These are phyloP conservation scores for Gonatopus flavifemur DNA, from an alignment of 1,140 invertebrate genomes.

Conservation along the genomic window DNA sequence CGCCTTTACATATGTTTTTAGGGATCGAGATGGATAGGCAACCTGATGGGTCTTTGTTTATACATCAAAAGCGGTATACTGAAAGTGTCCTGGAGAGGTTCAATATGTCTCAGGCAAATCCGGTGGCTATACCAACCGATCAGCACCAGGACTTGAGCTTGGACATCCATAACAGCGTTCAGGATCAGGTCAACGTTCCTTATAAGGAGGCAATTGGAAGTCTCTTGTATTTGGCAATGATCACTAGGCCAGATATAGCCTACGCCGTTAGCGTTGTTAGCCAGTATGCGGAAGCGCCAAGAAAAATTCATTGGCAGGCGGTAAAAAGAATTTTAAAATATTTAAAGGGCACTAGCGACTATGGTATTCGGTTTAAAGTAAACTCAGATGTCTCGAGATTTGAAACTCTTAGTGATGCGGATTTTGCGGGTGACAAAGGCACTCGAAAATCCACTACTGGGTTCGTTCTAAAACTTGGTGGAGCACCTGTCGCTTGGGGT, in stretches of 20 bases:
- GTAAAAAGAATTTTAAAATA: constrained; percentile 12
- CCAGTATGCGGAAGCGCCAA: background rate
- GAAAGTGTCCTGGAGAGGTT: background rate
- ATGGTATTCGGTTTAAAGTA: constrained; percentile 19
- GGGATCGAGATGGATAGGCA: background rate
- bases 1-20: background rate
- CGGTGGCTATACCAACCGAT: background rate
- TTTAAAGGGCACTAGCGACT: constrained; percentile 15
- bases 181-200: background rate
- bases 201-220: constrained; percentile 38
- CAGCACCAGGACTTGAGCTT: background rate
- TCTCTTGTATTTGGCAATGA: constrained; percentile 48
- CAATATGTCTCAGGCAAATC: background rate
- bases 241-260: constrained; percentile 53
- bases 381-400: constrained; percentile 2
- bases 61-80: background rate
- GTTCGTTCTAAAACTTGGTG: too few relatives aligned
- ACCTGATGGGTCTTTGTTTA: background rate
- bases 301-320: background rate
- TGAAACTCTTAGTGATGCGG: constrained; percentile 48
- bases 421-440: constrained; percentile 37
- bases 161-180: background rate
- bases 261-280: constrained; percentile 41
- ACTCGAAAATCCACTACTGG: too few relatives aligned
- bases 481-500: too few relatives aligned